Conservation (phyloP, 2,113 vertebrate genomes). For the Pomatostomus ruficeps region DNA sequence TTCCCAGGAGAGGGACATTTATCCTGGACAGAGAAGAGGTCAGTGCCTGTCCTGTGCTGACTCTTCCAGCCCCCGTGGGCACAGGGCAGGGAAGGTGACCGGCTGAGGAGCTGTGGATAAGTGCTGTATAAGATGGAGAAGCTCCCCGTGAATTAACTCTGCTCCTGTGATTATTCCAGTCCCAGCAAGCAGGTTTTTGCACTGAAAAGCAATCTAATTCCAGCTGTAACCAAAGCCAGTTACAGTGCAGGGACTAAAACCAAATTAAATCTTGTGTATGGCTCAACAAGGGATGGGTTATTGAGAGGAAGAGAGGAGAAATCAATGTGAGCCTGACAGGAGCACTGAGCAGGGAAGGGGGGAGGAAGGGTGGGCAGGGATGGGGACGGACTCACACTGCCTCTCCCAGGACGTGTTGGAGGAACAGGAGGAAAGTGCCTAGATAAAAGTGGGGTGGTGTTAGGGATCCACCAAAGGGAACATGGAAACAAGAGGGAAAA, state of each 20-base stretch:
- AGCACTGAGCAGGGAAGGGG: not conserved
- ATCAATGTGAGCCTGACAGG: conserved; percentile 32
- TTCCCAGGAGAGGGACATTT: not conserved
- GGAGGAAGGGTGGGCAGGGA: not conserved
- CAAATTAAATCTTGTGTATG: conserved; percentile 43
- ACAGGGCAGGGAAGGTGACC: not conserved
- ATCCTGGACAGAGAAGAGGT: not conserved
- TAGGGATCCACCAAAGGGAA: not conserved
- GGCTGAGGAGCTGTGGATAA: not conserved
- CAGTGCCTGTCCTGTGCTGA: not conserved
- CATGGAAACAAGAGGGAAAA: not conserved
- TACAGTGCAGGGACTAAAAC: conserved; percentile 21
- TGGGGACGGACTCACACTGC: not conserved
- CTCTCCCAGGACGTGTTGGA: not conserved
- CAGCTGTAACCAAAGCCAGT: conserved; percentile 48
- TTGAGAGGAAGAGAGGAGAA: conserved; percentile 2
- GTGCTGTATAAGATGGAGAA: not conserved
- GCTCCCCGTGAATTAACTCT: not conserved
- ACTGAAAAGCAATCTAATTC: conserved; percentile 29
- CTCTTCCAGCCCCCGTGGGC: not conserved
- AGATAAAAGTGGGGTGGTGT: not conserved
- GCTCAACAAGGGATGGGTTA: conserved; percentile 45
- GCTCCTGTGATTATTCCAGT: not conserved
- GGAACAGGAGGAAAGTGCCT: not conserved
- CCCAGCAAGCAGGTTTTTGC: conserved; percentile 17